A percentile compares a stretch with the other conserved stretches of the same genome.
Conservation (phyloP, 2,888 invertebrate species). For the Liposcelis brunnea region DNA sequence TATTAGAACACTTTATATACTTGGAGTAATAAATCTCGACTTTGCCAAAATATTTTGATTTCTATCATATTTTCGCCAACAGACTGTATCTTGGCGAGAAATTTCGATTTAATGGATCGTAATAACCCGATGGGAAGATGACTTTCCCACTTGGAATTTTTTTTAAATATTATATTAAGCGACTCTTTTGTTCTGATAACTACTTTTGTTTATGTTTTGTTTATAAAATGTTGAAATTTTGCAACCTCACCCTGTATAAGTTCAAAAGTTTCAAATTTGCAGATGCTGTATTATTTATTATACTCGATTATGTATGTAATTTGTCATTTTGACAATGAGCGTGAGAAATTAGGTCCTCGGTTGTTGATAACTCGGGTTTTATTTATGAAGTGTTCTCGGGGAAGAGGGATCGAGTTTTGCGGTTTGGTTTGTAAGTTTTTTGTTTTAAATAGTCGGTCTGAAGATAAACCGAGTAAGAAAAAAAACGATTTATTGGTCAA, state of each 20-base stretch:
- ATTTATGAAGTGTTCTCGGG: too few relatives aligned
- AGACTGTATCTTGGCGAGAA: too few relatives aligned
- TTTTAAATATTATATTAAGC: neutral
- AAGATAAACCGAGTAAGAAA: too few relatives aligned
- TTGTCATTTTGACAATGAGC: neutral
- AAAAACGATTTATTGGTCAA: too few relatives aligned
- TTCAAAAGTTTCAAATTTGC: neutral
- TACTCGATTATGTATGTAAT: neutral
- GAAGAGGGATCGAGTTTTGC: too few relatives aligned
- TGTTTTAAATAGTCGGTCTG: too few relatives aligned
- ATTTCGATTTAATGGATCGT: too few relatives aligned
- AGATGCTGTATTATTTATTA: slow-evolving; percentile 1
- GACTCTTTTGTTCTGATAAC: neutral
- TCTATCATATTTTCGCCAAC: neutral
- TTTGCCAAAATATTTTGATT: slow-evolving; percentile 9
- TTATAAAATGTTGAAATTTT: slow-evolving; percentile 5
- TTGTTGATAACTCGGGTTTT: too few relatives aligned
- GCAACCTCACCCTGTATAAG: neutral
- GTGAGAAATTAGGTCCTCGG: neutral
- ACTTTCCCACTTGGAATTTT: slow-evolving; percentile 1
- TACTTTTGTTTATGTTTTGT: neutral
- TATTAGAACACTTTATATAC: neutral
- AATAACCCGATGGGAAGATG: neutral
- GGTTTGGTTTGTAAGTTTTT: too few relatives aligned
- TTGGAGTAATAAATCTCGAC: slow-evolving; percentile 8